These are phyloP conservation scores for Lucilia sericata DNA, from an alignment of 1,140 invertebrate species.

Conservation along the genomic window DNA sequence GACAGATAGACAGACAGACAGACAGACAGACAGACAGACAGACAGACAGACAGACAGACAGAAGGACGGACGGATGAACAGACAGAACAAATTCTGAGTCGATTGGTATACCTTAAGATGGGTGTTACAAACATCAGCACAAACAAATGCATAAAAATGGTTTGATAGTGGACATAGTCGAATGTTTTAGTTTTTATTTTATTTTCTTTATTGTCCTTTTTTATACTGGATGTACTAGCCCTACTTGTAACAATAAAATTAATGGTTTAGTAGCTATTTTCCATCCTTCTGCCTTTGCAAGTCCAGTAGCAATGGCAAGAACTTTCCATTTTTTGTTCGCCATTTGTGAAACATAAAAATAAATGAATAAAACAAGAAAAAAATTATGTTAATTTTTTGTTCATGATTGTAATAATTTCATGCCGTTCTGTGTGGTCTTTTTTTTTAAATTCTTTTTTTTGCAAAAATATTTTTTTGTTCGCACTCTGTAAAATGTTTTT, in stretches of 20 bases:
- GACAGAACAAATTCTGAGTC: too few relatives aligned
- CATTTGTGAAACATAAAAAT: background rate
- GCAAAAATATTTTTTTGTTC: conserved; percentile 17
- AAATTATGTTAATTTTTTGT: background rate
- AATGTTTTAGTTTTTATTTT: too few relatives aligned
- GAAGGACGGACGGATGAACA: too few relatives aligned
- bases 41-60: too few relatives aligned
- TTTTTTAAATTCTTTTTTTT: background rate
- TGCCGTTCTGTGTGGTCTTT: background rate
- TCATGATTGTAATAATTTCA: background rate
- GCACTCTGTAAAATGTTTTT: background rate
- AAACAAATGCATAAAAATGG: too few relatives aligned
- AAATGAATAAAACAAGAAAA: background rate
- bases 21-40: too few relatives aligned
- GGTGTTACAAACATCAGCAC: too few relatives aligned
- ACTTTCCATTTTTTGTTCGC: too few relatives aligned
- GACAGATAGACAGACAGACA: too few relatives aligned
- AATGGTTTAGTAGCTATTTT: background rate
- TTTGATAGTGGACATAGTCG: too few relatives aligned
- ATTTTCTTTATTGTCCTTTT: background rate
- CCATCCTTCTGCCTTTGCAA: background rate
- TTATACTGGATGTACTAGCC: background rate
- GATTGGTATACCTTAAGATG: too few relatives aligned
- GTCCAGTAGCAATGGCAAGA: background rate
- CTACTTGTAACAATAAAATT: background rate